Evolutionary conservation across 2,888 invertebrate genomes (phyloP).

Genomic region (Diaprepes abbreviatus): DNA sequence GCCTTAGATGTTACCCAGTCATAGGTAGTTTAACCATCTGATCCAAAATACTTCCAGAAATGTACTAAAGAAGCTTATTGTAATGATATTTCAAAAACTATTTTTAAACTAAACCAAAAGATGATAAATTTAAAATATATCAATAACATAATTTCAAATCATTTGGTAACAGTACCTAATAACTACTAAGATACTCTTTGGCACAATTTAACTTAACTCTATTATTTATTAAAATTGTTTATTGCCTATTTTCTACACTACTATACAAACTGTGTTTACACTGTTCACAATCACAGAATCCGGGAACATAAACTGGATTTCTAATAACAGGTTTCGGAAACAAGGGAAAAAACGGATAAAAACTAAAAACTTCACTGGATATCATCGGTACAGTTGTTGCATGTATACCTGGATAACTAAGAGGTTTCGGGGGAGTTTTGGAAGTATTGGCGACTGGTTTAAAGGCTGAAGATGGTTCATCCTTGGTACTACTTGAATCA

Average conservation of each 20-base stretch:
- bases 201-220: constrained; percentile 6
- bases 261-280: constrained; percentile 64
- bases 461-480: constrained; percentile 63
- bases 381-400: constrained; percentile 62
- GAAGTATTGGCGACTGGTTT: constrained; percentile 61
- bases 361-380: constrained; percentile 65
- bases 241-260: constrained; percentile 57
- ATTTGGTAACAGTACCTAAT: too few relatives aligned
- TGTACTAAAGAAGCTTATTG: too few relatives aligned
- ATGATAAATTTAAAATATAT: too few relatives aligned
- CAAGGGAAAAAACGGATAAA: constrained; percentile 67
- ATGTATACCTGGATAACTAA: constrained; percentile 53
- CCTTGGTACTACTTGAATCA: constrained; percentile 50
- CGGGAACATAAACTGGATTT: constrained; percentile 67
- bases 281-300: constrained; percentile 67
- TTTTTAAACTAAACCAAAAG: too few relatives aligned
- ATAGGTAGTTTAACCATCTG: too few relatives aligned
- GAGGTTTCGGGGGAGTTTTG: constrained; percentile 50
- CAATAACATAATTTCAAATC: too few relatives aligned
- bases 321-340: constrained; percentile 66
- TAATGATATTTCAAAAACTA: too few relatives aligned
- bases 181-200: constrained; percentile 5
- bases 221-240: background rate
- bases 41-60: too few relatives aligned
- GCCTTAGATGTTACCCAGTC: too few relatives aligned